These are phyloP conservation scores for Paedocypris sp. DNA, from an alignment of 2,113 vertebrate species.

Conservation along the genomic window DNA sequence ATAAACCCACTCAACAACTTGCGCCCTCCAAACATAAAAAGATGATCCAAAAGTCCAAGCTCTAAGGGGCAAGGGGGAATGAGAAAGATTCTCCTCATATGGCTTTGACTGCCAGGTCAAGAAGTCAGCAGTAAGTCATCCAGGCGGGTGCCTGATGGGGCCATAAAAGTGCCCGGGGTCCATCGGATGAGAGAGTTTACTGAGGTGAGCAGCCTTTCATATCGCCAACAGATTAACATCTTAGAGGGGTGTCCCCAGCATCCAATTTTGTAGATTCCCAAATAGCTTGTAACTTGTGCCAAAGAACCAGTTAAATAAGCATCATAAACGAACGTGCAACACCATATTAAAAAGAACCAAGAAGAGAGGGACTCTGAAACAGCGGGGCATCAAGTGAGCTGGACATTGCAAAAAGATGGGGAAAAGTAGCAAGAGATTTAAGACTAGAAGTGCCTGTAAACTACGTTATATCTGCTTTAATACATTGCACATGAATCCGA, in stretches of 20 bases:
- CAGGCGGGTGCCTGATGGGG: constrained; percentile 61
- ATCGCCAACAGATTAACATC: constrained; percentile 63
- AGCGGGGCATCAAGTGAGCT: constrained; percentile 3
- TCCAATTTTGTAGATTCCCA: constrained; percentile 61
- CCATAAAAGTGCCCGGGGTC: constrained; percentile 57
- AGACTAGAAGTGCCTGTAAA: constrained; percentile 63
- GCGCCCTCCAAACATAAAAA: neutral
- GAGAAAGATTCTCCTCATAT: constrained; percentile 55
- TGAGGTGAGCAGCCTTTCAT: constrained; percentile 61
- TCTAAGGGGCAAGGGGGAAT: constrained; percentile 21
- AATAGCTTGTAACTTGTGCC: constrained; percentile 61
- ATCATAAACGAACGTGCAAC: constrained; percentile 62
- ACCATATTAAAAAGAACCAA: constrained; percentile 56
- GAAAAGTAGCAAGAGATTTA: constrained; percentile 57
- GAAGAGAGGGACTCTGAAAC: constrained; percentile 31
- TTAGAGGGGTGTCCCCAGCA: constrained; percentile 55
- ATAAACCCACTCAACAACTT: too few species aligned
- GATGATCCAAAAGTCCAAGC: neutral
- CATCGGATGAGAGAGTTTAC: constrained; percentile 52
- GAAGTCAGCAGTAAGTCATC: constrained; percentile 63
- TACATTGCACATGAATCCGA: constrained; percentile 57
- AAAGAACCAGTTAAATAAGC: constrained; percentile 60
- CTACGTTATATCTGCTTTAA: constrained; percentile 64
- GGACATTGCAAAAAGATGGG: constrained; percentile 1
- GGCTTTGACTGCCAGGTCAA: constrained; percentile 58